Base-by-base conservation (phyloP, 2,888 invertebrate genomes). In the Spilosoma lubricipeda region DNA sequence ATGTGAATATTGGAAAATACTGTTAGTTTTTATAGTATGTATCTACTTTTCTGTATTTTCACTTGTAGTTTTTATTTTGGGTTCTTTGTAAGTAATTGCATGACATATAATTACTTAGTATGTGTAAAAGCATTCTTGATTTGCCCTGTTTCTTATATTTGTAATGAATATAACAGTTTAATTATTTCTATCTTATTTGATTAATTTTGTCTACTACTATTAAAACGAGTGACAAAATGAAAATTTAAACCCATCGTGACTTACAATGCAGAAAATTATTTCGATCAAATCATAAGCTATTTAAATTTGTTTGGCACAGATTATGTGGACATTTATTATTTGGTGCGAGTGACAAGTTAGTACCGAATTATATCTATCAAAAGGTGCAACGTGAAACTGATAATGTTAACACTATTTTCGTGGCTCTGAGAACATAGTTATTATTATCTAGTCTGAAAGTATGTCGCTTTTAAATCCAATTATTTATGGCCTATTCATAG, bases 391-490 rank as follows among this genome's bases (percentile, higher is more conserved):
- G n/a, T 59, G 77, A 75, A 75, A 76, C 67, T 73, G 39, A 66
- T 79, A 56, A 77, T 65, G 67, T 75, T 42, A 82, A 79, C 78
- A 89, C 86, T 88, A 81, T 86, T 89, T 90, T 91, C 88, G 89
- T 92, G 91, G 91, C 91, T 90, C 86, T 86, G 86, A 87, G 82
- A 88, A 88, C 88, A 86, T 92, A 91, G 90, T 87, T 91, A 89
- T 76, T 79, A 89, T 89, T 92, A 91, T 95, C 95, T 95, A 95
- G 95, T 95, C 95, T 93, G 93, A 92, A 90, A 86, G 88, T 87
- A 84, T 85, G 82, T 91, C 91, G 93, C 90, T 92, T 93, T 91
- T 90, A 88, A 86, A 88, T 86, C 76, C 86, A 89, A 87, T 82
- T 78, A 66, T 87, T 85, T 79, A 77, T 79, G 75, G 72, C 79